Evolutionary conservation across 2,113 vertebrate species (phyloP), one percentile per base, ranked within the genome.

Genomic region (Heterocephalus glaber): DNA sequence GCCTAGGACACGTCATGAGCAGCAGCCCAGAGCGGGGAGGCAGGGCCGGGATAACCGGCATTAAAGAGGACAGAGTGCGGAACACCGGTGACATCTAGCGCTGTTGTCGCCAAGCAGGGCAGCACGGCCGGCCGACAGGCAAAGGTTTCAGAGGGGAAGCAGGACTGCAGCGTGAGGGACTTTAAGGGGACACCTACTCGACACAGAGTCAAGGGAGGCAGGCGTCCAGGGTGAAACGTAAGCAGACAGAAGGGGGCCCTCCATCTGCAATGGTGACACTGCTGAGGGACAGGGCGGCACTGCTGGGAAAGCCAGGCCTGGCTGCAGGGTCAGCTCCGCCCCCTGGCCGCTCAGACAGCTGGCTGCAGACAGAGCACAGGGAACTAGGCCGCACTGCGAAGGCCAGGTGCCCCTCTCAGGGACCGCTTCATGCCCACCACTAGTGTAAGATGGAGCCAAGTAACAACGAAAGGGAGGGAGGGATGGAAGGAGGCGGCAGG

Each of bases 31-130:
- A 33, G 77, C 9, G 17, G 38, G 38, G 22, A 28, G 13, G 24
- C 3, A 26, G n/a, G 61, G 33, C 26, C 12, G 5, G 33, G 79
- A 38, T 20, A 22, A 22, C 38, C 35, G 58, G 52, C 7, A 28
- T 7, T 30, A 63, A 33, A 7, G 44, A 65, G 61, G 44, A 19
- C 28, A 49, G 33, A 33, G 49, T 7, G 80, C 13, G 13, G 5
- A 7, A n/a, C 33, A 4, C 11, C 2, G 0, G 47, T 8, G 2
- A 3, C 2, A 3, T 54, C 20, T 9, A 1, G 54, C 16, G 24
- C 80, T 44, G 56, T 22, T 7, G 1, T 2, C 13, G 10, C 56
- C 3, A 7, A n/a, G 6, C 44, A 19, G 44, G 30, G 8, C 14
- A 33, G 74, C 47, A 33, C 14, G 30, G 47, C 47, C 14, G 30